phyloP scores from a whole-genome alignment of 2,888 invertebrate genomes.

The Acrobasis suavella region DNA sequence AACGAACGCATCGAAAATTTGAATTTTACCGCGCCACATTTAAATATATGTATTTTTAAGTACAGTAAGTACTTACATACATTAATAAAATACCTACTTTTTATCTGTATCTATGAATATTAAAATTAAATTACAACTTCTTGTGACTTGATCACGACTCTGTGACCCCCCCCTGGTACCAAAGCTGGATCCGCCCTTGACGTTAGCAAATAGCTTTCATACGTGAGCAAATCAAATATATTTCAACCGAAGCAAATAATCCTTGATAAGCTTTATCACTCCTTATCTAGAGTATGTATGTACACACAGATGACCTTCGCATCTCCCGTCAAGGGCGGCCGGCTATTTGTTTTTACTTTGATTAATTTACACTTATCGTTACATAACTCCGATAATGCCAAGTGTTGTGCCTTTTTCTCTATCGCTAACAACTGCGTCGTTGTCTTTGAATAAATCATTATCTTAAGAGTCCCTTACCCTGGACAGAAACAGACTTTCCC shows the following conservation, averaged over 20 bases:
- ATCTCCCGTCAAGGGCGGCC: conserved; percentile 8
- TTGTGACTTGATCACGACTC: no score
- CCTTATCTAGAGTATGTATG: conserved; percentile 18
- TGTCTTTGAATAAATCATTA: not conserved
- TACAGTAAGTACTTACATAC: no score
- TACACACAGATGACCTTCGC: conserved; percentile 13
- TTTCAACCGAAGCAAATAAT: conserved; percentile 4
- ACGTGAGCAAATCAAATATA: conserved; percentile 10
- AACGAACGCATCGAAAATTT: no score
- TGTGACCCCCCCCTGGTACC: no score
- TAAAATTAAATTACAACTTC: no score
- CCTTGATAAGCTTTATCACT: conserved; percentile 11
- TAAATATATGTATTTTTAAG: no score
- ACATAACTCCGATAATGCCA: conserved; percentile 10
- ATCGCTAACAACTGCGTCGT: not conserved
- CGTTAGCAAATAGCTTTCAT: not conserved
- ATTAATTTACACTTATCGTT: conserved; percentile 16
- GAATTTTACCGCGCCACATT: no score
- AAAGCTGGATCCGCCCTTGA: no score
- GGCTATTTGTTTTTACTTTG: conserved; percentile 7
- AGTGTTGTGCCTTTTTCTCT: not conserved
- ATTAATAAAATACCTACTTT: no score
- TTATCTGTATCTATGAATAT: no score
- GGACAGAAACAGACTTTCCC: no score
- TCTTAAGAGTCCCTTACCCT: no score